These are phyloP conservation scores for Coregonus ussuriensis DNA, from an alignment of 2,797 vertebrate species.

Conservation along the genomic window DNA sequence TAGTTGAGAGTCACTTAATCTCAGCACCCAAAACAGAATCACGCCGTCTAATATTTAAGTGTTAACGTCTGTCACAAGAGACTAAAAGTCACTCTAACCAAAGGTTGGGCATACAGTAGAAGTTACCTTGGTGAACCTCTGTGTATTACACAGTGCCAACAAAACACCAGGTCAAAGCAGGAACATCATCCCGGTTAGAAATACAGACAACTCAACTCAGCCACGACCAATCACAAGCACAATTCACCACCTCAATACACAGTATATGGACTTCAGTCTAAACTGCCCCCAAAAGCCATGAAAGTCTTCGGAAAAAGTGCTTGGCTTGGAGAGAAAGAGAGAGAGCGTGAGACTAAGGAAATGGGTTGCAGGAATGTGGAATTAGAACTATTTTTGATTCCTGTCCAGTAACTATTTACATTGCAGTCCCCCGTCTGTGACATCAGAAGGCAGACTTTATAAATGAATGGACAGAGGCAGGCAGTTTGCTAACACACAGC, in stretches of 20 bases:
- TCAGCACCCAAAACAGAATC: too few relatives aligned
- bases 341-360: constrained; percentile 5
- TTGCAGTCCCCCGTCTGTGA: constrained; percentile 33
- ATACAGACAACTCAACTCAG: neutral
- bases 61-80: too few relatives aligned
- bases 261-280: constrained; percentile 7
- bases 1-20: too few relatives aligned
- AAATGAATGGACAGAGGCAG: constrained; percentile 29
- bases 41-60: too few relatives aligned
- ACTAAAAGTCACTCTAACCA: neutral
- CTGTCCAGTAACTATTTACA: constrained; percentile 29
- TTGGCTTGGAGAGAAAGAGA: constrained; percentile 1
- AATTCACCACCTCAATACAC: neutral
- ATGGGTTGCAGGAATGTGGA: constrained; percentile 24
- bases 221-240: neutral
- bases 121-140: neutral
- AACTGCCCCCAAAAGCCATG: constrained; percentile 1
- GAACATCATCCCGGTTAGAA: neutral
- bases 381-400: constrained; percentile 36
- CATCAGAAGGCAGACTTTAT: constrained; percentile 45
- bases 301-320: constrained; percentile 5
- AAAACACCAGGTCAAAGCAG: constrained; percentile 1
- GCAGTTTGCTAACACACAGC: constrained; percentile 11
- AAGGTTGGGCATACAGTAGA: neutral
- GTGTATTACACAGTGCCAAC: neutral